Evolutionary conservation across 2,113 vertebrate genomes (phyloP).

Genomic region (Carollia perspicillata): DNA sequence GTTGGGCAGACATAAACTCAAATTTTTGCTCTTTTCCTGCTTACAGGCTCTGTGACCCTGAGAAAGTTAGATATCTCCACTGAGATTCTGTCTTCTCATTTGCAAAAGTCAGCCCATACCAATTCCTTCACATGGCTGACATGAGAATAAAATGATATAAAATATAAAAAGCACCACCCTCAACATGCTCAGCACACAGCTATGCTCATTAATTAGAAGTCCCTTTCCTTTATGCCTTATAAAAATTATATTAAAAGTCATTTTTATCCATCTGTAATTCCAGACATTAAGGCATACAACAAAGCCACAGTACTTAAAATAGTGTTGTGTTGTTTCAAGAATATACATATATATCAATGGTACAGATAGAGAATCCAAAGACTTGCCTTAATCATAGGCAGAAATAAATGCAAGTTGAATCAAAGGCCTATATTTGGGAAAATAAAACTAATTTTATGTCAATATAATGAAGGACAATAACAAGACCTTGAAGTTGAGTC

Average conservation of each 20-base stretch:
- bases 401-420: slow-evolving; percentile 6
- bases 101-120: neutral
- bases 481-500: neutral
- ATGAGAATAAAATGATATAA: neutral
- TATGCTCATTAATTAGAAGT: neutral
- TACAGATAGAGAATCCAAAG: neutral
- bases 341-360: neutral
- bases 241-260: neutral
- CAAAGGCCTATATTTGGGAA: neutral
- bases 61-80: neutral
- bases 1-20: neutral
- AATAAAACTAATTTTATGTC: slow-evolving; percentile 1
- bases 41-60: neutral
- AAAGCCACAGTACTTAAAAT: neutral
- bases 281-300: neutral
- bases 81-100: neutral
- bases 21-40: neutral
- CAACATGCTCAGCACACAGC: neutral
- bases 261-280: neutral
- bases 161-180: neutral
- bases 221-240: neutral
- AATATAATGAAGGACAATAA: slow-evolving; percentile 2
- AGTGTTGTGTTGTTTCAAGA: neutral
- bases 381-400: neutral
- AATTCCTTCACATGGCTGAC: neutral